Conservation (phyloP, 2,113 vertebrate genomes). For the Oplegnathus fasciatus region DNA sequence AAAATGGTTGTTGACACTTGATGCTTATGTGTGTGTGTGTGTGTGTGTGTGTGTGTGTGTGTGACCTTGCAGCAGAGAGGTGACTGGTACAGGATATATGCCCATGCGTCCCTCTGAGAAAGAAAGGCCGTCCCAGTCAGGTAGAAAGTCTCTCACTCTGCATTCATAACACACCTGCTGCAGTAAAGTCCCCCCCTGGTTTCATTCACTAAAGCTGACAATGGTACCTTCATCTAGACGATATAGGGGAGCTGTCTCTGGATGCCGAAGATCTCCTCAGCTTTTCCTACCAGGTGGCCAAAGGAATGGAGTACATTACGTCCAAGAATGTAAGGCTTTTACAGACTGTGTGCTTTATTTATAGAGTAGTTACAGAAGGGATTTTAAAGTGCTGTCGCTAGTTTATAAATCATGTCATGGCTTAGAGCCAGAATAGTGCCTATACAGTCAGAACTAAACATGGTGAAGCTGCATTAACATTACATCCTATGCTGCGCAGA, state of each 20-base stretch:
- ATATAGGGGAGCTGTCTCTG: conserved; percentile 91
- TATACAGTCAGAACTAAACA: neutral
- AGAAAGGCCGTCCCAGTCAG: conserved; percentile 79
- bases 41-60: conserved; percentile 51
- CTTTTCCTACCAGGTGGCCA: conserved; percentile 98
- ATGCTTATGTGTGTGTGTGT: conserved; percentile 3
- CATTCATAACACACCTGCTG: neutral
- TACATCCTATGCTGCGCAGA: neutral
- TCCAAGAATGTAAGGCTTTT: conserved; percentile 93
- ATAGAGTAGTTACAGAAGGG: conserved; percentile 30
- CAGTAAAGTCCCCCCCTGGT: neutral
- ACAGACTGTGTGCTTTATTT: conserved; percentile 33
- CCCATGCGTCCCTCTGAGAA: conserved; percentile 93
- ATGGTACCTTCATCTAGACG: conserved; percentile 70
- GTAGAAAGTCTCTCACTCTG: conserved; percentile 53
- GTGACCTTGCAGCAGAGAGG: conserved; percentile 80
- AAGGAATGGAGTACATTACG: conserved; percentile 98
- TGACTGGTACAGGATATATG: conserved; percentile 89
- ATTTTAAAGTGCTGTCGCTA: conserved; percentile 47
- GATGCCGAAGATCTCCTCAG: conserved; percentile 95
- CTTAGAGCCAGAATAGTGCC: conserved; percentile 17
- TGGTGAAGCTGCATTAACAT: neutral
- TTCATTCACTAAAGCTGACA: neutral
- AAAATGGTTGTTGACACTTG: neutral
- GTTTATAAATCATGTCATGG: conserved; percentile 53